Evolutionary conservation across 1,140 invertebrate genomes (phyloP), one percentile per base, ranked within the genome.

Genomic region (Drosophila insularis): DNA sequence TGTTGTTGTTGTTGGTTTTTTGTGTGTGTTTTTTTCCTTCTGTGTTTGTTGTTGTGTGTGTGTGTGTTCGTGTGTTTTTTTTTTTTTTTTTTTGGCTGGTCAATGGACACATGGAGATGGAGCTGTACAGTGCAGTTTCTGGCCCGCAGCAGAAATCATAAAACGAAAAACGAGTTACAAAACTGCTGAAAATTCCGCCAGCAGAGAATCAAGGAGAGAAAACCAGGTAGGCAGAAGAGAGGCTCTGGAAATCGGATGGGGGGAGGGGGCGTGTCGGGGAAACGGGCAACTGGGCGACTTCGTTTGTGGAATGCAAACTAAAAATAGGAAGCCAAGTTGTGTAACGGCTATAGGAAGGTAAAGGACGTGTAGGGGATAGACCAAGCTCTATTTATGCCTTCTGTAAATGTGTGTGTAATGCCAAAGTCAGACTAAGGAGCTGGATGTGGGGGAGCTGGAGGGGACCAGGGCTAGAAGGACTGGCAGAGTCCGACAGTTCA

Each of bases 131-230:
- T 46, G 31, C 37, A 62, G 37, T 62, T 62, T 62, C 59, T 39
- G 37, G 68, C 55, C 71, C 66, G 73, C 50, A 72, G 71, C 65
- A 65, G 67, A 68, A 85, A 85, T 87, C 82, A 87, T 87, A 87
- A 87, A 87, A 89, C 69, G 82, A 87, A 87, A 62, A 87, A 87
- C 82, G 84, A 89, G 82, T 87, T 87, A 87, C 82, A 87, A 76
- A 86, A 74, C 81, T 74, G 81, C 81, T 85, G 77, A 81, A 76
- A 77, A 81, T 75, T 82, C 80, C 68, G 76, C 61, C 64, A 71
- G 61, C 59, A 69, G 63, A 70, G 23, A n/a, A 46, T 67, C 21
- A 27, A 32, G 53, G 62, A 35, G 43, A 32, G 50, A 35, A 35
- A 63, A 32, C 37, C 62, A 54, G 43, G 43, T 54, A 27, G 39